These are phyloP conservation scores for Meteorus cinctellus DNA, from an alignment of 2,888 invertebrate species.

Conservation along the genomic window DNA sequence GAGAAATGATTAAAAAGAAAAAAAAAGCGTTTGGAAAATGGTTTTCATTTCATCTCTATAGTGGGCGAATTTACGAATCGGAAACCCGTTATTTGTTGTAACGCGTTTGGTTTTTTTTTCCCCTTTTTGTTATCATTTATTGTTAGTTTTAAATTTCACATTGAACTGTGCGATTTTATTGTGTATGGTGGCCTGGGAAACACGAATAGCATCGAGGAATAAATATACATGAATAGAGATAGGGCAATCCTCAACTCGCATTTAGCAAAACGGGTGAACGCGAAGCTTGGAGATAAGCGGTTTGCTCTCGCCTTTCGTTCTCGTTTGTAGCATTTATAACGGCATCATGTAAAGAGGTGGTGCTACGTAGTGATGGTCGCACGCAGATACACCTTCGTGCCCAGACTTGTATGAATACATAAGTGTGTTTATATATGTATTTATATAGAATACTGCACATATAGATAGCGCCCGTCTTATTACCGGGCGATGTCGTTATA, in stretches of 20 bases:
- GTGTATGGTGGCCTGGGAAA: neutral
- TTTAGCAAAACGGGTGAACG: slow-evolving; percentile 9
- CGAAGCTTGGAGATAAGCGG: slow-evolving; percentile 7
- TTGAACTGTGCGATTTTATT: neutral
- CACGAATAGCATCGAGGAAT: neutral
- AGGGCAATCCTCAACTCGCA: slow-evolving; percentile 18
- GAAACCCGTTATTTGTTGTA: neutral
- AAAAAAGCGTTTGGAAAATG: neutral
- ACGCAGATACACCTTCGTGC: slow-evolving; percentile 1
- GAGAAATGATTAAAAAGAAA: neutral
- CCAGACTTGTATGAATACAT: slow-evolving; percentile 13
- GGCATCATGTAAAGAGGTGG: slow-evolving; percentile 12
- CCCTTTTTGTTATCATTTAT: neutral
- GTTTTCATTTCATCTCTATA: neutral
- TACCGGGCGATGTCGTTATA: slow-evolving; percentile 58
- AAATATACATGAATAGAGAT: neutral
- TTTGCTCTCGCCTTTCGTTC: slow-evolving; percentile 8
- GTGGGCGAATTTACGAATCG: neutral
- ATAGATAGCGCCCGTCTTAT: slow-evolving; percentile 57
- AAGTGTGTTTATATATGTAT: too few species aligned
- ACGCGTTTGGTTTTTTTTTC: neutral
- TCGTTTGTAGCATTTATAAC: slow-evolving; percentile 25
- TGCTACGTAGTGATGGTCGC: neutral
- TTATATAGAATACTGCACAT: slow-evolving; percentile 13
- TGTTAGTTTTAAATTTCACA: neutral